Evolutionary conservation across 53 echinoderm and acorn worm genomes (phyloP).

Genomic region (Temnopleurus reevesii): DNA sequence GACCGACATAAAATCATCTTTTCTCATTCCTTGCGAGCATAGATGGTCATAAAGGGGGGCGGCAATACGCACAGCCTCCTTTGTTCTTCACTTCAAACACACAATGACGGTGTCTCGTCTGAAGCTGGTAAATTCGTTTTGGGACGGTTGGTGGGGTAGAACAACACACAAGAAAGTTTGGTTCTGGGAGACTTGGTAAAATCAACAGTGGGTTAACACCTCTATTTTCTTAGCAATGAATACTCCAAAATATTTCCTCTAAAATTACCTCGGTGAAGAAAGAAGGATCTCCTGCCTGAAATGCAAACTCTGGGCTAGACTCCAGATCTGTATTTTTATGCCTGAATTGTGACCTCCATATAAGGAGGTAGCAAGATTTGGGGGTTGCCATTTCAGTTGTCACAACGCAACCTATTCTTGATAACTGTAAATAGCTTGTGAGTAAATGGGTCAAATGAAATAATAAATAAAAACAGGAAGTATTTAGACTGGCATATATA

Average conservation of each 20-base stretch:
- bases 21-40: neutral
- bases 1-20: constrained; percentile 28
- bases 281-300: constrained; percentile 21
- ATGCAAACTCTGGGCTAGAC: neutral
- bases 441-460: too few species aligned
- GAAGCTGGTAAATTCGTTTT: constrained; percentile 15
- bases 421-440: too few species aligned
- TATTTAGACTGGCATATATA: too few species aligned
- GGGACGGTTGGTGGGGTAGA: neutral
- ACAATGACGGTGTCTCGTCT: neutral
- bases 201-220: constrained; percentile 51
- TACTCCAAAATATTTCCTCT: constrained; percentile 46
- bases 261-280: constrained; percentile 22
- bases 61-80: constrained; percentile 2
- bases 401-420: too few species aligned
- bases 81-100: constrained; percentile 5
- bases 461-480: too few species aligned
- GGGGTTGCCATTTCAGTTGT: too few species aligned
- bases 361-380: neutral
- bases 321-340: neutral
- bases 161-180: constrained; percentile 20
- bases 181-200: constrained; percentile 52
- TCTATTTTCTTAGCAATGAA: constrained; percentile 48
- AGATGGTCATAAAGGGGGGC: neutral
- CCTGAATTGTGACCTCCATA: neutral